Conservation (phyloP, 1,140 invertebrate species). For the Tetramorium parvispinum region DNA sequence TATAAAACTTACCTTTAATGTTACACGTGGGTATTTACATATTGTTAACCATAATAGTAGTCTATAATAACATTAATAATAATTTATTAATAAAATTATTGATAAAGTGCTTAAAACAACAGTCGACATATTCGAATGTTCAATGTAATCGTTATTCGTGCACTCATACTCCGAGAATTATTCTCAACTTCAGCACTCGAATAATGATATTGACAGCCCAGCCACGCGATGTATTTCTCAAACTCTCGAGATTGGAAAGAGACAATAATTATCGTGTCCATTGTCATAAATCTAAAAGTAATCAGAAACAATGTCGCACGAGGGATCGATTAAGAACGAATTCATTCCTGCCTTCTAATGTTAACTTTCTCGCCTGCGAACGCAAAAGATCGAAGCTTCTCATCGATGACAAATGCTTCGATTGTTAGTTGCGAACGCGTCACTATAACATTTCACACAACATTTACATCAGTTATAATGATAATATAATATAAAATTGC, state of each 20-base stretch:
- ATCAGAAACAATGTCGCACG: background rate
- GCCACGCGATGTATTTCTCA: constrained; percentile 25
- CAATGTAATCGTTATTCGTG: background rate
- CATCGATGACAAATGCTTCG: background rate
- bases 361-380: background rate
- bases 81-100: constrained; percentile 17
- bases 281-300: constrained; percentile 25
- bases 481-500: constrained; percentile 31
- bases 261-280: constrained; percentile 9
- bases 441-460: constrained; percentile 17
- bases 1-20: constrained; percentile 40
- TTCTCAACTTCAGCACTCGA: background rate
- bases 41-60: background rate
- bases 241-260: constrained; percentile 17
- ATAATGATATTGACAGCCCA: constrained; percentile 24
- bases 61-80: constrained; percentile 2
- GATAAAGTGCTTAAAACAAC: background rate
- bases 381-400: constrained; percentile 11
- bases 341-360: background rate
- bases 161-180: background rate
- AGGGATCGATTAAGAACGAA: constrained; percentile 22
- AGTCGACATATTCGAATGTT: background rate
- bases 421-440: background rate
- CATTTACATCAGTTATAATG: constrained; percentile 14
- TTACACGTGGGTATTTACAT: constrained; percentile 26